These are phyloP conservation scores for Leptodirus hochenwartii DNA, from an alignment of 2,888 invertebrate genomes.

Conservation along the genomic window DNA sequence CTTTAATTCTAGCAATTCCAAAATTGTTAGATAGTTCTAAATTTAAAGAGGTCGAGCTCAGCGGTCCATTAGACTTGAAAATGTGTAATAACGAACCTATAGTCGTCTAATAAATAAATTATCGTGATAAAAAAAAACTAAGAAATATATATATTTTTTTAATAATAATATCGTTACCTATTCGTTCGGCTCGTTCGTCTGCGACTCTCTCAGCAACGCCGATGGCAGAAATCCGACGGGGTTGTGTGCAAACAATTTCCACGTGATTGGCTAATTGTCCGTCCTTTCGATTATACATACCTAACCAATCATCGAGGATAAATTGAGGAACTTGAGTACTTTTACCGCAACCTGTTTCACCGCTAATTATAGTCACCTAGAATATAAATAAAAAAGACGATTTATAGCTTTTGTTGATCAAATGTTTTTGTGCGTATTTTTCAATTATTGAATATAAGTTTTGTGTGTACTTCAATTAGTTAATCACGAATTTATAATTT, in stretches of 20 bases:
- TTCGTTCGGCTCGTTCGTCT: conserved; percentile 61
- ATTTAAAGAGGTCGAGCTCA: no score
- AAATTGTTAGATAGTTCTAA: no score
- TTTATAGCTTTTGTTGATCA: no score
- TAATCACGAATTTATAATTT: no score
- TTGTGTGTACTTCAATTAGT: no score
- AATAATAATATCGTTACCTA: conserved; percentile 40
- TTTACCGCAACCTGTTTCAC: conserved; percentile 74
- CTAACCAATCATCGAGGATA: conserved; percentile 72
- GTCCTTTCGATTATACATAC: conserved; percentile 24
- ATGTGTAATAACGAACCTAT: no score
- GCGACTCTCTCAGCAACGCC: conserved; percentile 86
- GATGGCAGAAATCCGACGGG: conserved; percentile 77
- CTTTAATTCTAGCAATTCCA: no score
- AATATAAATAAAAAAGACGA: no score
- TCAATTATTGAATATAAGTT: no score
- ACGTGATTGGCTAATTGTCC: conserved; percentile 45
- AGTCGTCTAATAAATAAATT: background rate
- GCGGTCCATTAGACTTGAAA: no score
- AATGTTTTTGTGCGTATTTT: no score
- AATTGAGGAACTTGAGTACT: conserved; percentile 88
- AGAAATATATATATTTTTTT: conserved; percentile 26
- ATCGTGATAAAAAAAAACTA: conserved; percentile 24
- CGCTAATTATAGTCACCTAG: conserved; percentile 60
- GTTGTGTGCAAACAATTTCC: conserved; percentile 84